phyloP scores from a whole-genome alignment of 2,888 invertebrate species.

The Lottia gigantea region DNA sequence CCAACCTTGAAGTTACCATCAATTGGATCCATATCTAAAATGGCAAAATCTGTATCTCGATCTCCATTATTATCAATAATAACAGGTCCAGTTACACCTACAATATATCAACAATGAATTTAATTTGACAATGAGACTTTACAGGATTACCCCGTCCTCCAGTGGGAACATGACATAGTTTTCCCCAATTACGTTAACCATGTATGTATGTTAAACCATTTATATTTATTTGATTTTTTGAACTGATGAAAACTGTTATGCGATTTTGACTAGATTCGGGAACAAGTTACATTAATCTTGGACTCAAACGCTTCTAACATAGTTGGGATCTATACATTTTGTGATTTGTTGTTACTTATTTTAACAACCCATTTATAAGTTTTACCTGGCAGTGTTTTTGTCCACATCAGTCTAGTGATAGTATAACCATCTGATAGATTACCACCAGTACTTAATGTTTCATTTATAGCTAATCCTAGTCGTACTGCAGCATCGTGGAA shows the following conservation, averaged over 20 bases:
- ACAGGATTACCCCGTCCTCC: too few relatives aligned
- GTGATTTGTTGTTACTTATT: too few relatives aligned
- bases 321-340: too few relatives aligned
- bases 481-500: conserved; percentile 47
- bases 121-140: too few relatives aligned
- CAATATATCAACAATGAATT: not conserved
- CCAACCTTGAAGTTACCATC: conserved; percentile 47
- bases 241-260: too few relatives aligned
- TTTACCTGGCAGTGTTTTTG: conserved; percentile 37
- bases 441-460: conserved; percentile 34
- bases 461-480: conserved; percentile 45
- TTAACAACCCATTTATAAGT: not conserved
- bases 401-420: conserved; percentile 43
- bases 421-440: conserved; percentile 36
- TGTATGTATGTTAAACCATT: too few relatives aligned
- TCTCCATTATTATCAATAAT: conserved; percentile 55
- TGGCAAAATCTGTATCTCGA: conserved; percentile 48
- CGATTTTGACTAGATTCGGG: too few relatives aligned
- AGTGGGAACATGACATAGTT: too few relatives aligned
- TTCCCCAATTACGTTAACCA: too few relatives aligned
- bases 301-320: too few relatives aligned
- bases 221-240: too few relatives aligned
- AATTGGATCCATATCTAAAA: conserved; percentile 47
- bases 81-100: conserved; percentile 51
- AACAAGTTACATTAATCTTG: too few relatives aligned